A percentile compares a stretch with the other conserved stretches of the same genome.
Conservation (phyloP, 1,140 invertebrate species). For the Nomia melanderi region DNA sequence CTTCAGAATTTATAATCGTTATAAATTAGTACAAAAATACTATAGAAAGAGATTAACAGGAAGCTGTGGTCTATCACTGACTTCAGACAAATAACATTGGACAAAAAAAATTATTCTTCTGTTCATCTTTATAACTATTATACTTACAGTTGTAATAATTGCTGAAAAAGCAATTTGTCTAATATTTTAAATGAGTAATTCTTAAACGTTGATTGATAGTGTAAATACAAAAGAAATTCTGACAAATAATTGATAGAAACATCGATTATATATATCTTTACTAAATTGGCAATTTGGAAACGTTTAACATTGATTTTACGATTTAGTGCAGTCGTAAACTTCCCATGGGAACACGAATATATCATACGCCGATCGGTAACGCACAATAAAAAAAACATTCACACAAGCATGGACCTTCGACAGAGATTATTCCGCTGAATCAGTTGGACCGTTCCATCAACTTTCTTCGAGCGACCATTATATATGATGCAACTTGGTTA, state of each 20-base stretch:
- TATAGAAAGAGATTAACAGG: too few species aligned
- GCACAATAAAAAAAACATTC: neutral
- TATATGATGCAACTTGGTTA: neutral
- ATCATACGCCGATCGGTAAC: neutral
- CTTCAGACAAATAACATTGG: too few species aligned
- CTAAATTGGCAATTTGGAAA: neutral
- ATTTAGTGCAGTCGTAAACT: constrained; percentile 1
- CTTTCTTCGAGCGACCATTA: neutral
- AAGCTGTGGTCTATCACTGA: too few species aligned
- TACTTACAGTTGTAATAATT: too few species aligned
- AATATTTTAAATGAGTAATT: too few species aligned
- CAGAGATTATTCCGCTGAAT: neutral
- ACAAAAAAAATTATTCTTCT: too few species aligned
- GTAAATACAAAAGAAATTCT: neutral
- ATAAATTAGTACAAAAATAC: too few species aligned
- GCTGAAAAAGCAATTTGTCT: too few species aligned
- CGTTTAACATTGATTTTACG: neutral
- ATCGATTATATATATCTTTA: neutral
- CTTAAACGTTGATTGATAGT: neutral
- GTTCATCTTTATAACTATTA: too few species aligned
- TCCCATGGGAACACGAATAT: neutral
- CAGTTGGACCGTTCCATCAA: neutral
- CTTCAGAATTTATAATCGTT: too few species aligned
- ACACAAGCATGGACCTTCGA: neutral
- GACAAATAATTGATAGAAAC: neutral